A percentile compares a stretch with the other conserved stretches of the same genome.
These are phyloP conservation scores for Podilymbus podiceps DNA, from an alignment of 2,113 vertebrate genomes.

Conservation along the genomic window DNA sequence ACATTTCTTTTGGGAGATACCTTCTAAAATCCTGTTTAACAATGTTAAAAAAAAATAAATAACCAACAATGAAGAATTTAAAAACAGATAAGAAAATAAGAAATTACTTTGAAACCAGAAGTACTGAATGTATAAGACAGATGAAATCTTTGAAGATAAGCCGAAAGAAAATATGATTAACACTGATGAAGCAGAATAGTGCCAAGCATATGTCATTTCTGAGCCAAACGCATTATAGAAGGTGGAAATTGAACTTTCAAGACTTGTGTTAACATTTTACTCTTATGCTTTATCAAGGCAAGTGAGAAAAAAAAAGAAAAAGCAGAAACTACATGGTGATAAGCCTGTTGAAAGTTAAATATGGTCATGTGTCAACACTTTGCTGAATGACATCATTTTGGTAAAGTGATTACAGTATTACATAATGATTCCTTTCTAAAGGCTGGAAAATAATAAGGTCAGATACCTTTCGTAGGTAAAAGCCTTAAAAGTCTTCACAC, in stretches of 20 bases:
- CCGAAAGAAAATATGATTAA: conserved; percentile 59
- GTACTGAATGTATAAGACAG: not conserved
- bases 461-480: not conserved
- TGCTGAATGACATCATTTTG: conserved; percentile 38
- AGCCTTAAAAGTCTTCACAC: not conserved
- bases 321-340: not conserved
- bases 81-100: conserved; percentile 44
- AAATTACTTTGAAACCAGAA: not conserved
- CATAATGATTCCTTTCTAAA: conserved; percentile 34
- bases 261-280: conserved; percentile 50
- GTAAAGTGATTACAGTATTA: conserved; percentile 35
- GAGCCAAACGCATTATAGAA: conserved; percentile 29
- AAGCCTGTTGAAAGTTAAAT: conserved; percentile 43
- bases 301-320: conserved; percentile 4
- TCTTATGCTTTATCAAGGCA: conserved; percentile 39
- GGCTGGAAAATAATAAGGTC: not conserved
- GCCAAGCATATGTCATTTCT: conserved; percentile 48
- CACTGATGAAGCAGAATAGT: conserved; percentile 9
- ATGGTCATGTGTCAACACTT: not conserved
- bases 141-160: conserved; percentile 30
- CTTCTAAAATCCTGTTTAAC: conserved; percentile 36
- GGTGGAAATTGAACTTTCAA: conserved; percentile 58
- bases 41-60: conserved; percentile 22
- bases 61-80: conserved; percentile 3
- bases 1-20: conserved; percentile 29